These are phyloP conservation scores for Emydocephalus ijimae DNA, from an alignment of 2,113 vertebrate genomes.

Conservation along the genomic window DNA sequence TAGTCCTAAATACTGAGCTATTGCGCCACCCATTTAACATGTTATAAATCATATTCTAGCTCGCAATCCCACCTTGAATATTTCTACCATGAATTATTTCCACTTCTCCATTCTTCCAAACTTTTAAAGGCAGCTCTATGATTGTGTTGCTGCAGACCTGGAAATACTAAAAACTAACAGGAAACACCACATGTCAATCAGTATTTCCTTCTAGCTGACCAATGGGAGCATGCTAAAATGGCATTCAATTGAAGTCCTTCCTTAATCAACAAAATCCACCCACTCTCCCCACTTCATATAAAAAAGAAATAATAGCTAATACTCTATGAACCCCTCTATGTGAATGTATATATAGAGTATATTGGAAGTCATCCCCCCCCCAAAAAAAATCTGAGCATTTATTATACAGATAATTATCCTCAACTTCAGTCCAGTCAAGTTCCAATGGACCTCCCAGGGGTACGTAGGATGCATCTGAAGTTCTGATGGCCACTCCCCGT, in stretches of 20 bases:
- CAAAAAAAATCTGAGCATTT: neutral
- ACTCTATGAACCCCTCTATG: neutral
- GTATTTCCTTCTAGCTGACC: neutral
- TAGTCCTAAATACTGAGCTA: neutral
- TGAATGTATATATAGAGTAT: neutral
- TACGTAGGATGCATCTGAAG: too few species aligned
- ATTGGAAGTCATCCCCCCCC: neutral
- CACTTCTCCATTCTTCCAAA: neutral
- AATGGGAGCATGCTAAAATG: neutral
- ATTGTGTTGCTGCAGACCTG: neutral
- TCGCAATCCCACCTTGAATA: neutral
- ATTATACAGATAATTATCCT: neutral
- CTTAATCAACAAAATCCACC: neutral
- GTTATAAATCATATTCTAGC: neutral
- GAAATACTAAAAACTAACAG: neutral
- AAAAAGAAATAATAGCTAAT: neutral
- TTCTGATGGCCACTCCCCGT: too few species aligned
- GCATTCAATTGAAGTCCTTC: neutral
- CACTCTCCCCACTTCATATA: neutral
- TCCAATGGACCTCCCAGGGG: too few species aligned
- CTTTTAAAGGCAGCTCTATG: neutral
- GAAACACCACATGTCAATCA: neutral
- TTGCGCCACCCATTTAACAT: neutral
- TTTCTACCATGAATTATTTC: neutral
- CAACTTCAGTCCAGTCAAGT: too few species aligned